Base-by-base conservation (phyloP, 2,113 vertebrate species). In the Amazona vittata region DNA sequence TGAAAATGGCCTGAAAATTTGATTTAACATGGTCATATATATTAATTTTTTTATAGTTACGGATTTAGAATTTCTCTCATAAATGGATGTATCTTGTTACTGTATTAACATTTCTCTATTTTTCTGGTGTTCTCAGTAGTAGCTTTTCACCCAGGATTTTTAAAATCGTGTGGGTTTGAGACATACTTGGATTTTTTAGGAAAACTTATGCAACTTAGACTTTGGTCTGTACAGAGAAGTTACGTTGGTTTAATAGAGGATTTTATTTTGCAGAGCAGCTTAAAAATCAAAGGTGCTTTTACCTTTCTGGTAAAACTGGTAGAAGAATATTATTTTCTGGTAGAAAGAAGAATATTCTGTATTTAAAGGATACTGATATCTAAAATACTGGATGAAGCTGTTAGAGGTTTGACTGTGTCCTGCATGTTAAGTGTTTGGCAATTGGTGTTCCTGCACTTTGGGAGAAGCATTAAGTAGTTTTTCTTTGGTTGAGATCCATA, bases 401-500 rank as follows among this genome's bases (percentile, higher is more conserved):
- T 6, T 47, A 41, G 62, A 50, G 62, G 31, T 83, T 85, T 64
- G 62, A 22, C 29, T n/a, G 16, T 78, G 55, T 62, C 78, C 44
- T 90, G 43, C 33, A 47, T 39, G 74, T 82, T 59, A 47, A 68
- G 26, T 3, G 2, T 89, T 84, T 89, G 55, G 78, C 50, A 35
- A 3, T 41, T 87, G 26, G 31, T 57, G 49, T 76, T 76, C 29
- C 52, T 82, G 75, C 4, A 5, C 89, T 94, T 64, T 43, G 74
- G 57, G 57, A 82, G 65, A 71, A 12, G 74, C 19, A 53, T 75
- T n/a, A 53, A 71, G 55, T 87, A 74, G 19, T 53, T 89, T 78
- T 89, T 35, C 16, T 92, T 82, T 43, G 67, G 57, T 68, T 68
- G 43, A 85, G 93, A 90, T 87, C 47, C 50, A 18, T 68, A 62